Evolutionary conservation across 2,888 invertebrate genomes (phyloP), one percentile per base, ranked within the genome.

Genomic region (Hydraecia micacea): DNA sequence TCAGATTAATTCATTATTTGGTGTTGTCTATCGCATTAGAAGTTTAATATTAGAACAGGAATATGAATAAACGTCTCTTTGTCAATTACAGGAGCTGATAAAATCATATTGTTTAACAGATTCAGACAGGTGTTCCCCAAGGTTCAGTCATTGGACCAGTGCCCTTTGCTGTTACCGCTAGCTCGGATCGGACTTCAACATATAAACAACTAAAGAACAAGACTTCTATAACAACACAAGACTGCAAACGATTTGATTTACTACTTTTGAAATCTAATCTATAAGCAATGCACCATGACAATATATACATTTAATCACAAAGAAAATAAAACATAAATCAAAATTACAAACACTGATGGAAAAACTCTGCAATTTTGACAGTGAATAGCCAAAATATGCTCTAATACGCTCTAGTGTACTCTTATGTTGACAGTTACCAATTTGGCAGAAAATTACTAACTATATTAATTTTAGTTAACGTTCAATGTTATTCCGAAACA

Each of bases 321-420:
- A n/a, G 52, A 42, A 67, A 58, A 32, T 49, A 62, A 77, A 67
- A 62, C 15, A 52, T 62, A 69, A 55, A 62, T 62, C 62, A 63
- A 32, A 55, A 78, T 28, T 25, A 69, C 32, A 65, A 65, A 71
- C 28, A 65, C n/a, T 9, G 5, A 32, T 58, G 39, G 72, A 28
- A 71, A 62, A 79, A 28, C 18, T 66, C 55, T 15, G 7, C 80
- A 36, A 32, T 32, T 25, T 52, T 66, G 32, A 52, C 52, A 21
- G 32, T 36, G 65, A 42, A 58, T 58, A 25, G 32, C 28, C 25
- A 36, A 55, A 36, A 36, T 36, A 36, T 36, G 36, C 36, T 32
- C n/a, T 63, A 8, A n/a, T n/a, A n/a, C 11, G 77, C n/a, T 36
- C 15, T 18, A 55, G 18, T 55, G 18, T 49, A 18, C 7, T 32